Evolutionary conservation across 53 echinoderm and acorn worm genomes (phyloP), one percentile per base, ranked within the genome.

Genomic region (Temnopleurus reevesii): DNA sequence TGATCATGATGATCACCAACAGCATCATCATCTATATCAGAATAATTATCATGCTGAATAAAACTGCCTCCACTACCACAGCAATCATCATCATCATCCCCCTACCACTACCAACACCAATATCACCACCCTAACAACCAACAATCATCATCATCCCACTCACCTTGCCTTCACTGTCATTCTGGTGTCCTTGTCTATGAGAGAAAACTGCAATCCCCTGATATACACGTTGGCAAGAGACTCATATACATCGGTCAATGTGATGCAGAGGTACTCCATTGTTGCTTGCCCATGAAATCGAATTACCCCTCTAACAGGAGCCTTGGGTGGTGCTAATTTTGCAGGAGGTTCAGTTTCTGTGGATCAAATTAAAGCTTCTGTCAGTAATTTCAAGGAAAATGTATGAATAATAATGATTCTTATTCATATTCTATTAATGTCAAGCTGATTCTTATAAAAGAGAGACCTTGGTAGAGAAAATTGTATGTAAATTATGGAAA

Each of bases 151-250:
- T 38, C 38, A 71, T 38, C 58, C 30, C 19, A 5, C 46, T 83
- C 43, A 96, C 98, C 98, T 96, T 53, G 95, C 94, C 77, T 93
- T 92, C 12, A 98, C 34, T 24, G 94, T 95, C 36, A 96, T 95
- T 61, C 93, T 94, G 21, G 91, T 94, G 12, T 57, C 83, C 81
- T 92, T 95, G 46, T 95, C 94, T 4, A 90, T 94, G 63, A 95
- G 89, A 17, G 93, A 92, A 19, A 92, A 89, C 56, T 96, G 94
- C 1, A 98, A 92, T 46, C 91, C 98, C 36, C 98, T 51, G 55
- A 98, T 77, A 57, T 91, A 98, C 23, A 98, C 83, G 25, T 96
- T 94, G 19, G 94, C 95, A 9, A 95, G 91, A 43, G 91, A 91
- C 57, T 98, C 94, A 23, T 92, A 89, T 33, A 93, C 90, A 46